Evolutionary conservation across 2,113 vertebrate species (phyloP), one percentile per base, ranked within the genome.

Genomic region (Syrmaticus mikado): DNA sequence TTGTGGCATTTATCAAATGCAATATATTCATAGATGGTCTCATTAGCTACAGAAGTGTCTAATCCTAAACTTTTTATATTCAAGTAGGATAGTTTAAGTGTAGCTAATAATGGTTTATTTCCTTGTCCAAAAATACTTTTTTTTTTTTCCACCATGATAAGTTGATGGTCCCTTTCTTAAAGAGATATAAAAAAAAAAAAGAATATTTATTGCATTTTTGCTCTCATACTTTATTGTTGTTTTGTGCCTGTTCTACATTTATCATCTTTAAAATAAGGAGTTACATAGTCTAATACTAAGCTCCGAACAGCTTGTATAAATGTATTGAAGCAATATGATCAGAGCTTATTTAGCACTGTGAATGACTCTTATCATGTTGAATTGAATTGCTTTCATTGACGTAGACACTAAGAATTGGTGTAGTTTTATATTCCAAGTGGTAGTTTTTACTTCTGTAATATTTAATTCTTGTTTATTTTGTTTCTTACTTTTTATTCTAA

Each of bases 1-100:
- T 86, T 89, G 27, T 46, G 8, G 18, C 36, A 67, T 66, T 73
- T 85, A 24, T 77, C 8, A 27, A 50, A 7, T 62, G 13, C 27
- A 65, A 5, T 65, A 18, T 87, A 12, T 58, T 74, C 68, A 25
- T 71, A 52, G 18, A 18, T 67, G 40, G 80, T 88, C 11, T 78
- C 28, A 45, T 66, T 81, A 77, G 18, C 24, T 72, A 13, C 46
- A 22, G 46, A 73, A 62, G 57, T 25, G 14, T 79, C 27, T 80
- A 71, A 53, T 85, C 10, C 40, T 87, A 25, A 55, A 52, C 18
- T 67, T 50, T n/a, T n/a, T 50, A 12, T 81, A 60, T 6, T 66
- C 4, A 0, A 6, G 21, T 60, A 16, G 1, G 0, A 15, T 60
- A n/a, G 15, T 82, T 89, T 67, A 30, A 71, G 0, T 43, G 43